phyloP scores from a whole-genome alignment of 2,888 invertebrate species.

The Leucophenga montana region DNA sequence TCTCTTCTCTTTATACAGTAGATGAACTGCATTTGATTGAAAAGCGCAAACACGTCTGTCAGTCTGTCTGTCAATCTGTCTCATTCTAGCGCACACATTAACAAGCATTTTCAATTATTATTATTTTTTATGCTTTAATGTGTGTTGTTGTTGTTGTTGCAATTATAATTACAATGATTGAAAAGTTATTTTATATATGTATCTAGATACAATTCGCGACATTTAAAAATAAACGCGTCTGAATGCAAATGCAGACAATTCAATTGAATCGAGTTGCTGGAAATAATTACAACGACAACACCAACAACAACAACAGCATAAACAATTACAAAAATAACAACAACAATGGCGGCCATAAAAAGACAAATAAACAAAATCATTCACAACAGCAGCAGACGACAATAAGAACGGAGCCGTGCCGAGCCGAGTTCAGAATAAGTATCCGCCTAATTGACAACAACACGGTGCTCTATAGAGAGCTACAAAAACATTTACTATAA shows the following conservation, averaged over 20 bases:
- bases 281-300: not conserved
- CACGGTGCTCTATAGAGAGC: too few relatives aligned
- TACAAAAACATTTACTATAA: too few relatives aligned
- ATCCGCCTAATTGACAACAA: too few relatives aligned
- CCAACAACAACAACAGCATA: not conserved
- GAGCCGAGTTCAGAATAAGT: too few relatives aligned
- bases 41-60: slow-evolving; percentile 5
- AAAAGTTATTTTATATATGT: slow-evolving; percentile 14
- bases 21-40: slow-evolving; percentile 6
- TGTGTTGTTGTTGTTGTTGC: slow-evolving; percentile 15
- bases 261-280: not conserved
- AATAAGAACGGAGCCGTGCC: too few relatives aligned
- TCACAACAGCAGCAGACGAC: not conserved
- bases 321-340: not conserved
- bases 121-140: not conserved
- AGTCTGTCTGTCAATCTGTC: not conserved
- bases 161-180: slow-evolving; percentile 26
- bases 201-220: slow-evolving; percentile 5
- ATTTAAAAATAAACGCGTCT: slow-evolving; percentile 11
- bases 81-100: not conserved
- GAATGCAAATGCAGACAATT: not conserved
- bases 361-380: not conserved
- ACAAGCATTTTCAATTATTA: slow-evolving; percentile 12
- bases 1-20: too few relatives aligned
- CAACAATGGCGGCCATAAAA: not conserved